Evolutionary conservation across 2,888 invertebrate species (phyloP).

Genomic region (Anthoptus insignis): DNA sequence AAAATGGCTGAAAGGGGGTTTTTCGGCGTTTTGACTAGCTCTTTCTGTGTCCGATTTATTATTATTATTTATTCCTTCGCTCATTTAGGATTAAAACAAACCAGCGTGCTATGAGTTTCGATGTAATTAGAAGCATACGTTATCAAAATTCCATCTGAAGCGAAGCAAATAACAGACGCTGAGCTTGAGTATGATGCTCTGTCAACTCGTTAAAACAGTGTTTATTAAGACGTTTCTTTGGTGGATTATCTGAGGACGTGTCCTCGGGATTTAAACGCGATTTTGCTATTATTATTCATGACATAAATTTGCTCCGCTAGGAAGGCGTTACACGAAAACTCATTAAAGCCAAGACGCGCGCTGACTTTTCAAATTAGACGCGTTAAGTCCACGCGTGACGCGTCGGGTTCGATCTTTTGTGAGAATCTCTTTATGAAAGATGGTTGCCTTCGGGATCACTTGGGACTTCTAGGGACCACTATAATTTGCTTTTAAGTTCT

Average conservation of each 20-base stretch:
- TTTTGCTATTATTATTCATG: constrained; percentile 84
- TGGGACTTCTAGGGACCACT: too few species aligned
- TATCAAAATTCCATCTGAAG: constrained; percentile 13
- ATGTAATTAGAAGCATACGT: not conserved
- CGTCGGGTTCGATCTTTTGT: constrained; percentile 17
- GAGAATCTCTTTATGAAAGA: constrained; percentile 14
- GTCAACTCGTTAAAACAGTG: constrained; percentile 72
- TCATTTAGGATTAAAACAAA: too few species aligned
- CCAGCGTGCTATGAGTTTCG: constrained; percentile 11
- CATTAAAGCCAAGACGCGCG: constrained; percentile 84
- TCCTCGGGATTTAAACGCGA: constrained; percentile 79
- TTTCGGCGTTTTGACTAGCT: too few species aligned
- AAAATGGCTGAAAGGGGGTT: too few species aligned
- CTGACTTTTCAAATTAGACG: constrained; percentile 85
- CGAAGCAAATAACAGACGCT: constrained; percentile 19
- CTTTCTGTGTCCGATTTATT: too few species aligned
- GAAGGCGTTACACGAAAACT: constrained; percentile 85
- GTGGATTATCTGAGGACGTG: constrained; percentile 77
- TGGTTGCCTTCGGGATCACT: too few species aligned
- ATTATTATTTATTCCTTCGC: too few species aligned
- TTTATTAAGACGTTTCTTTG: constrained; percentile 77
- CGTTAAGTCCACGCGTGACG: constrained; percentile 85
- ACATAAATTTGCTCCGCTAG: constrained; percentile 82
- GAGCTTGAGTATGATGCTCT: constrained; percentile 44
- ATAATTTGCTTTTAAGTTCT: too few species aligned